phyloP scores from a whole-genome alignment of 2,113 vertebrate genomes.

The Gallinago media region DNA sequence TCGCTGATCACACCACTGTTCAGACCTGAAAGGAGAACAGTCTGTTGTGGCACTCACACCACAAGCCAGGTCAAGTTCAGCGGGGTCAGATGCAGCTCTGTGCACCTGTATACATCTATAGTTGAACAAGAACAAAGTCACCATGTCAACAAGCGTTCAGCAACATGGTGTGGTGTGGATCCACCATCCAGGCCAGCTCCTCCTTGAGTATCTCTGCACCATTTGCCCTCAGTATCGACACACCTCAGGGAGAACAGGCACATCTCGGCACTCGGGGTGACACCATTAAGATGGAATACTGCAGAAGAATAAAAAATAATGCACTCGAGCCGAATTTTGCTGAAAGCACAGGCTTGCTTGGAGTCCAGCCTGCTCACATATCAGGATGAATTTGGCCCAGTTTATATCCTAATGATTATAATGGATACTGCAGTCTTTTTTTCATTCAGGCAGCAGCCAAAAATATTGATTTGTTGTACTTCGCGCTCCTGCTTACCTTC shows the following conservation, averaged over 20 bases:
- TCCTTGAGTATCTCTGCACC: fast-evolving
- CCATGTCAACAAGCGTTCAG: fast-evolving
- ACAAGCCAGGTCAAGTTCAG: background rate
- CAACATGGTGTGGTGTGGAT: background rate
- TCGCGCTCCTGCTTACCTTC: constrained; percentile 42
- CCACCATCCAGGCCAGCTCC: background rate
- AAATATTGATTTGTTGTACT: constrained; percentile 60
- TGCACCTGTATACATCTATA: fast-evolving
- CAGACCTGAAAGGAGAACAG: fast-evolving
- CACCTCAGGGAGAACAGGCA: background rate
- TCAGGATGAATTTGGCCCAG: constrained; percentile 26
- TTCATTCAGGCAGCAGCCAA: constrained; percentile 59
- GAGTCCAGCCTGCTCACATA: background rate
- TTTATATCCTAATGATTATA: constrained; percentile 52
- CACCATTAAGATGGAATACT: background rate
- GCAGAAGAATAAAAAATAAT: background rate
- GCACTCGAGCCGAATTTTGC: background rate
- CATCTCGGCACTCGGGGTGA: background rate
- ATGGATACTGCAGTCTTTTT: constrained; percentile 45
- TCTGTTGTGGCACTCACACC: background rate
- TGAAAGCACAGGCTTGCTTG: background rate
- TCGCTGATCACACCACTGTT: fast-evolving
- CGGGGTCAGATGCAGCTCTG: background rate
- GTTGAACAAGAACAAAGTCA: background rate
- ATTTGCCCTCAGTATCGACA: fast-evolving